Evolutionary conservation across 1,140 invertebrate genomes (phyloP), one percentile per base, ranked within the genome.

Genomic region (Pararge aegeria): DNA sequence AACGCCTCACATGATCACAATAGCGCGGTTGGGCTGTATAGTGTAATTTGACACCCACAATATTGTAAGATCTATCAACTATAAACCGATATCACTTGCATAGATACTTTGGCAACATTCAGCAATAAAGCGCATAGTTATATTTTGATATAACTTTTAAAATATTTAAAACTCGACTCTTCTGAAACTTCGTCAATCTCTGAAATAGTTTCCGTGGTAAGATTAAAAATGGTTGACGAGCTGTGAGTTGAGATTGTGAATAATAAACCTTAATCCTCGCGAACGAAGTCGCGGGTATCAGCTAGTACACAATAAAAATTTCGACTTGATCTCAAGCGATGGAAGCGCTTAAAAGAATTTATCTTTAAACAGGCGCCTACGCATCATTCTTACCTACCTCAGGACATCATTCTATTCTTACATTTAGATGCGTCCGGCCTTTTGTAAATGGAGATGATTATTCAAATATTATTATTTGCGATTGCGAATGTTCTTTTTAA

Each of bases 1-100:
- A 73, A 67, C 70, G 73, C 67, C 57, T 62, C 42, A 46, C 53
- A 30, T 48, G 40, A 66, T 67, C 62, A 83, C 78, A 87, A 82
- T 80, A 57, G 61, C 58, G 61, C 53, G 76, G 75, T 81, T 83
- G 80, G 73, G 80, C 66, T 81, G 83, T 24, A 24, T 4, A 24
- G 24, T 24, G 24, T 68, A 87, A 87, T 70, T 44, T 48, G 64
- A 87, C 74, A 83, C 80, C 77, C 68, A 74, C 71, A 27, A 56
- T 49, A 62, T 55, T 54, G 46, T 20, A 46, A 21, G 59, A 60
- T 55, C 55, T 78, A 72, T 80, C 72, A 70, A 44, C 10, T 24
- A 53, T n/a, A n/a, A n/a, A 24, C 24, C 24, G 38, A 42, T 42
- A 42, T 42, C 42, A 51, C n/a, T 51, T 30, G 16, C 1, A 1